A percentile compares a stretch with the other conserved stretches of the same genome.
Evolutionary conservation across 2,113 vertebrate species (phyloP).

Genomic region (Chaenocephalus aceratus): DNA sequence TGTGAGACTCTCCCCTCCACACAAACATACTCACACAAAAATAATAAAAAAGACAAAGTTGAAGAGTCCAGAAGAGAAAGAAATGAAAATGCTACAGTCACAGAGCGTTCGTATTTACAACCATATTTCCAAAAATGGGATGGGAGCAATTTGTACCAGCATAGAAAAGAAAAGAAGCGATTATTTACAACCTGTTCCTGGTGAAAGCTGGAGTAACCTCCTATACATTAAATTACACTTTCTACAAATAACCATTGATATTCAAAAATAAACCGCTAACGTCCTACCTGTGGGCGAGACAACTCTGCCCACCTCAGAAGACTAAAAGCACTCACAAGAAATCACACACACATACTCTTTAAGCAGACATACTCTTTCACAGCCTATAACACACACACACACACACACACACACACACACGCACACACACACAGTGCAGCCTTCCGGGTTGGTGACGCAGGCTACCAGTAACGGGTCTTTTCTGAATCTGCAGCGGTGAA

Average conservation of each 20-base stretch:
- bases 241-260: conserved; percentile 88
- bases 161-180: conserved; percentile 84
- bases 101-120: conserved; percentile 86
- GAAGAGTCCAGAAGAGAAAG: conserved; percentile 71
- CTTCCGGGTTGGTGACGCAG: conserved; percentile 70
- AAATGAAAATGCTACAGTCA: conserved; percentile 84
- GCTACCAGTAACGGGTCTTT: conserved; percentile 68
- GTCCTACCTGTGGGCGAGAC: conserved; percentile 69
- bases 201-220: conserved; percentile 84
- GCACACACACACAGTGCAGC: conserved; percentile 52
- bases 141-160: conserved; percentile 86
- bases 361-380: not conserved
- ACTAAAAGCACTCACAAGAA: conserved; percentile 58
- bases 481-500: conserved; percentile 82
- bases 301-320: conserved; percentile 66
- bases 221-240: conserved; percentile 90
- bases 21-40: conserved; percentile 83
- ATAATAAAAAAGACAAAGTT: conserved; percentile 78
- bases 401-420: not conserved
- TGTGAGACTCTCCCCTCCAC: conserved; percentile 82
- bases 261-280: conserved; percentile 86
- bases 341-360: conserved; percentile 7
- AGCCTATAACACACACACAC: conserved; percentile 26
- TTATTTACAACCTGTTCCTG: conserved; percentile 86
- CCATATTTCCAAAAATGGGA: conserved; percentile 83